These are phyloP conservation scores for Cerastis leucographa DNA, from an alignment of 2,888 invertebrate species.

Conservation along the genomic window DNA sequence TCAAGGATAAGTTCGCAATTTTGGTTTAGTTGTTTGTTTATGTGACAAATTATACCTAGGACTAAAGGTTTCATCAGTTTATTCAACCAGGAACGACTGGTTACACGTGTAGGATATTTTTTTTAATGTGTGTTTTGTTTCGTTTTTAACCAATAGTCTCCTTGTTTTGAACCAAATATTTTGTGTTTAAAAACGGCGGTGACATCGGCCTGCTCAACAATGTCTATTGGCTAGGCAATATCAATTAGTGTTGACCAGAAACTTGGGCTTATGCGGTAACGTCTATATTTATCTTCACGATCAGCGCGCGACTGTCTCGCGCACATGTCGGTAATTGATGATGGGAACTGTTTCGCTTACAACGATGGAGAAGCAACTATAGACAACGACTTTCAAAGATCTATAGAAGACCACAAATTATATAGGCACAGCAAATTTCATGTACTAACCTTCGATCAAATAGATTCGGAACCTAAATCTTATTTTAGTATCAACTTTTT, in stretches of 20 bases:
- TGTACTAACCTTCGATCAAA: slow-evolving; percentile 21
- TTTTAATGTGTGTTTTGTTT: neutral
- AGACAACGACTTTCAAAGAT: neutral
- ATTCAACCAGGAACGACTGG: slow-evolving; percentile 2
- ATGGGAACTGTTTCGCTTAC: slow-evolving; percentile 46
- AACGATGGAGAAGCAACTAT: neutral
- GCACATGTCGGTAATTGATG: slow-evolving; percentile 64
- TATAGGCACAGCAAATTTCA: slow-evolving; percentile 2
- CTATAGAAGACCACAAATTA: neutral
- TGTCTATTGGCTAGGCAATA: slow-evolving; percentile 59
- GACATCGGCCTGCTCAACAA: slow-evolving; percentile 35
- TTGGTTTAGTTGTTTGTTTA: slow-evolving; percentile 14
- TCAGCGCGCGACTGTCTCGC: slow-evolving; percentile 57
- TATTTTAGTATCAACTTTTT: slow-evolving; percentile 33
- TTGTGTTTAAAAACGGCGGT: slow-evolving; percentile 21
- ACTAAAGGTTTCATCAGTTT: neutral
- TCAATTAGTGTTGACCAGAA: slow-evolving; percentile 63
- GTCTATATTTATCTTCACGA: slow-evolving; percentile 66
- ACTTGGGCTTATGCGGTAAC: slow-evolving; percentile 64
- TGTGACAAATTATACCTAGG: neutral
- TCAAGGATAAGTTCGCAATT: slow-evolving; percentile 24
- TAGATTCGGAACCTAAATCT: slow-evolving; percentile 32
- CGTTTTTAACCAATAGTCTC: neutral
- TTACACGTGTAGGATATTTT: neutral
- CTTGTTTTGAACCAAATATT: neutral